A percentile compares a stretch with the other conserved stretches of the same genome.
Evolutionary conservation across 2,113 vertebrate species (phyloP).

Genomic region (Prietella phreatophila): DNA sequence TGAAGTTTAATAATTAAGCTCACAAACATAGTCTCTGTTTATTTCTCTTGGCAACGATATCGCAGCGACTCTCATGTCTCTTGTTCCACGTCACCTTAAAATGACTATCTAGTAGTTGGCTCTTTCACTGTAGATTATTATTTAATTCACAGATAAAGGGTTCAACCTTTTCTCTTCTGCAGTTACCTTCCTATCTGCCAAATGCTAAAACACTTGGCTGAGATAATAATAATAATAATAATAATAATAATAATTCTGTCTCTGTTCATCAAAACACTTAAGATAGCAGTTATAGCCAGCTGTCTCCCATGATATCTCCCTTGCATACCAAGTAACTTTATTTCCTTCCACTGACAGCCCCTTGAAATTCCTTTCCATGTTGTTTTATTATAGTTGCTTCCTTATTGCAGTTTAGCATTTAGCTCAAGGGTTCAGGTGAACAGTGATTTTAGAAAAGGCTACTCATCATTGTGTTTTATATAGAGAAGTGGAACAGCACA

Average conservation of each 20-base stretch:
- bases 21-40: constrained; percentile 37
- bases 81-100: neutral
- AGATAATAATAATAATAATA: neutral
- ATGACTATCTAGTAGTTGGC: neutral
- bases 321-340: neutral
- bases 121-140: neutral
- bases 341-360: neutral
- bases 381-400: neutral
- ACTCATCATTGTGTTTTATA: neutral
- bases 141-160: neutral
- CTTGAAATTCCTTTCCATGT: neutral
- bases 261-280: neutral
- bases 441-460: neutral
- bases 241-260: neutral
- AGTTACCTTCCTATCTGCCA: neutral
- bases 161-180: neutral
- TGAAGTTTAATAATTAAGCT: constrained; percentile 49
- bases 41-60: neutral
- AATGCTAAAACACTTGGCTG: neutral
- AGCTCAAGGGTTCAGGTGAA: neutral
- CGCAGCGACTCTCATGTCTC: neutral
- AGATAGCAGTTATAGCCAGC: neutral
- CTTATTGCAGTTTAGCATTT: neutral
- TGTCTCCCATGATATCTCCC: neutral
- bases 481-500: neutral